Base-by-base conservation (phyloP, 2,113 vertebrate genomes). In the Dasyornis broadbenti region DNA sequence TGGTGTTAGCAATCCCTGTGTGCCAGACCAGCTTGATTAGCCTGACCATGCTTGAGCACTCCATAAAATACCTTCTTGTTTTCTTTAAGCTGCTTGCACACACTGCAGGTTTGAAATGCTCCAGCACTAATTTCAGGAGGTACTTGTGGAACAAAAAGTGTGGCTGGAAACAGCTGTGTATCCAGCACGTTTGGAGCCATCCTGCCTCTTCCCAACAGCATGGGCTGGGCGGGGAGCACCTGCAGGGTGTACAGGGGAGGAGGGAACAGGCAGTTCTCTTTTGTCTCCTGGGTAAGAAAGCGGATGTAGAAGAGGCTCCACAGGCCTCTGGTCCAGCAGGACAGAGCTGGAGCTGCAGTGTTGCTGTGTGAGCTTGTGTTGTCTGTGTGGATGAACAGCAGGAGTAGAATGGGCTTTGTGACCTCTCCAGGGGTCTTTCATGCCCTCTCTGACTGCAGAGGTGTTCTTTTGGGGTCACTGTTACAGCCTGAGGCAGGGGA, bases 51-150 rank as follows among this genome's bases (percentile, higher is more conserved):
- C 88, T 69, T 40, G 26, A 93, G 84, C 72, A 39, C 59, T 61
- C 7, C 2, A 42, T 92, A 71, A 92, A 96, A 93, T 86, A 49
- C 86, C 37, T 91, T 75, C 89, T 92, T 96, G 84, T 95, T 95
- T 87, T 65, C 82, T 76, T 85, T 94, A 93, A 95, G 93, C 94
- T 70, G 94, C 87, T 94, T 82, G 94, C 86, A 57, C 73, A 31
- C 66, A 15, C 26, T 89, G 30, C 45, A 42, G 73, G 40, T 96
- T 89, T 89, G 78, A 84, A 95, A 72, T 85, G 87, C 84, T 52
- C 61, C 50, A 26, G 64, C 0, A 0, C 70, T 93, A 53, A 71
- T 61, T 94, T 73, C 77, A 71, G 90, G 87, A 86, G 86, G 80
- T 73, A 17, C 68, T 63, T 45, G 86, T 6, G 65, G 85, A 54